Base-by-base conservation (phyloP, 1,140 invertebrate genomes). In the Papilio machaon region DNA sequence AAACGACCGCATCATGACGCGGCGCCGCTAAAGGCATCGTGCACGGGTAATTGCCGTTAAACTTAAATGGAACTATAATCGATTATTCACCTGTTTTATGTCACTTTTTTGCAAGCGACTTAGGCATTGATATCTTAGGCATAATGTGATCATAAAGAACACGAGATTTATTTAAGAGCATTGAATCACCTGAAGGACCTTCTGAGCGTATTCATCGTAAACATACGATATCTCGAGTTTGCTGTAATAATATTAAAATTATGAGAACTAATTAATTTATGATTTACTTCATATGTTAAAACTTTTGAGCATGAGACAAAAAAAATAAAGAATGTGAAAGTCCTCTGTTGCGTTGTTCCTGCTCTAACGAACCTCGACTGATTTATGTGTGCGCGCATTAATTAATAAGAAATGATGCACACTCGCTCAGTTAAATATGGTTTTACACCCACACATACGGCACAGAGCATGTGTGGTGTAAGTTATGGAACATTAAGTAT, bases 341-440 rank as follows among this genome's bases (percentile, higher is more conserved):
- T 86, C 87, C 89, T 90, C 86, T 79, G 82, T 80, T 64, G 82
- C 87, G 85, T 86, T 85, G 86, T 89, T 88, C 87, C 87, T 86
- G 79, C 85, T 92, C 90, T 94, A 94, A 94, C 91, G 93, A 94
- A 92, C 84, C 89, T 82, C 86, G 91, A 94, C 90, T 94, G 92
- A 94, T 94, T 92, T 94, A 94, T 94, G 91, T 85, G 88, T 89
- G 85, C 84, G 86, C 88, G 87, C 89, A 90, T 91, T 94, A 94
- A 94, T 94, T 94, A 94, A 94, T 94, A 92, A 91, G 89, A 91
- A 89, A 91, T 86, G 89, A 82, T 87, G 84, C 89, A 89, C 87
- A 90, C 86, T 86, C 82, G 84, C 88, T 85, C 85, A 90, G 84
- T 88, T 88, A 85, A 89, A 89, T 89, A 85, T 84, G 86, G 85